Evolutionary conservation across 1,140 invertebrate genomes (phyloP).

Genomic region (Polyergus mexicanus): DNA sequence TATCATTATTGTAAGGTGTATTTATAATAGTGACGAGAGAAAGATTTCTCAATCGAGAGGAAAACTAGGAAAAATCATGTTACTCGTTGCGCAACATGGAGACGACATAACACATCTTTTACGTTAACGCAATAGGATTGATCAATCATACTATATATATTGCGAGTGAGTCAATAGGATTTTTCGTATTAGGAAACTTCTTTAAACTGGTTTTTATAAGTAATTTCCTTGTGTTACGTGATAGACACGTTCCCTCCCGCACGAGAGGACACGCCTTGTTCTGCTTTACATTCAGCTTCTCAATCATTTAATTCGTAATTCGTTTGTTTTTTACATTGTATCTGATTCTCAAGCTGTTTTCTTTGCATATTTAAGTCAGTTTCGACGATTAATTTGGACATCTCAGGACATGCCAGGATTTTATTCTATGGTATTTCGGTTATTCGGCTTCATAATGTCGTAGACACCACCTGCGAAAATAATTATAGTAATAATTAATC

Average conservation of each 20-base stretch:
- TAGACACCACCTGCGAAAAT: constrained; percentile 87
- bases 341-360: constrained; percentile 69
- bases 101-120: not conserved
- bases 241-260: not conserved
- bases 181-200: constrained; percentile 21
- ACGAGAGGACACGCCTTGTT: not conserved
- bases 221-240: constrained; percentile 31
- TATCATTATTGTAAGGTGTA: not conserved
- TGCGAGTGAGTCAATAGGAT: constrained; percentile 10
- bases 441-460: constrained; percentile 89
- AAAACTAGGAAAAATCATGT: constrained; percentile 7
- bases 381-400: constrained; percentile 84
- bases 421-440: constrained; percentile 87
- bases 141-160: not conserved
- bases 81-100: not conserved
- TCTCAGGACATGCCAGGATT: constrained; percentile 86
- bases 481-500: constrained; percentile 23
- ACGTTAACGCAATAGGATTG: not conserved
- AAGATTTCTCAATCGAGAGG: not conserved
- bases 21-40: not conserved
- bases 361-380: constrained; percentile 79
- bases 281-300: constrained; percentile 19
- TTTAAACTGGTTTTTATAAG: constrained; percentile 24
- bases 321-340: not conserved
- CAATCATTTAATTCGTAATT: constrained; percentile 22